phyloP scores from a whole-genome alignment of 2,797 vertebrate genomes.

The Protosalanx chinensis region DNA sequence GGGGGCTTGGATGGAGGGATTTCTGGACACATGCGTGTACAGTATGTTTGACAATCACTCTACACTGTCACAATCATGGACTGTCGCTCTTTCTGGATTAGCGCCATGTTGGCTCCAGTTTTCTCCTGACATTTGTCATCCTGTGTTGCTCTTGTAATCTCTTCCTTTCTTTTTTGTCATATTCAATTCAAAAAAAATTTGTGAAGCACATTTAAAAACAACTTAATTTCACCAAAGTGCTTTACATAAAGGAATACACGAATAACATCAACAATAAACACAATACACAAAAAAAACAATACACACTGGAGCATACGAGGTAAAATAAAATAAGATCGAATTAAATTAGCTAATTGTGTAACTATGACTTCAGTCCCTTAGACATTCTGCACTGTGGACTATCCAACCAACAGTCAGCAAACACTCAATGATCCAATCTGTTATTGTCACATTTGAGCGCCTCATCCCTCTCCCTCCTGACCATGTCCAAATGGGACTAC shows the following conservation, averaged over 20 bases:
- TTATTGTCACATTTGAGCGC: not conserved
- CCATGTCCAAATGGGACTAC: not conserved
- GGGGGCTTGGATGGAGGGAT: not conserved
- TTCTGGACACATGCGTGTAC: not conserved
- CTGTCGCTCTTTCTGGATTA: not conserved
- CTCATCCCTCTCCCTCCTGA: not conserved
- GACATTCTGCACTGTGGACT: not conserved
- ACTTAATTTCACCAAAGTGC: no score
- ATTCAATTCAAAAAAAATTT: no score
- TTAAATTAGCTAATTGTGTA: no score
- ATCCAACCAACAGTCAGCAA: not conserved
- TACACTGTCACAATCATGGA: not conserved
- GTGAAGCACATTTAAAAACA: no score
- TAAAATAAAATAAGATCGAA: no score
- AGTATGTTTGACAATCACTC: not conserved
- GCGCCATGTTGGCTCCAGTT: not conserved
- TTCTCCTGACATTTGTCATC: not conserved
- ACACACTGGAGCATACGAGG: no score
- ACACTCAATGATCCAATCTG: not conserved
- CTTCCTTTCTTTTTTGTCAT: not conserved
- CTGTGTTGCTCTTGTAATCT: not conserved
- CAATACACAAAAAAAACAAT: no score
- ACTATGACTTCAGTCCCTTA: no score
- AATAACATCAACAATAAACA: no score
- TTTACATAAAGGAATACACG: no score